phyloP scores from a whole-genome alignment of 2,113 vertebrate species.

The Nibea coibor region DNA sequence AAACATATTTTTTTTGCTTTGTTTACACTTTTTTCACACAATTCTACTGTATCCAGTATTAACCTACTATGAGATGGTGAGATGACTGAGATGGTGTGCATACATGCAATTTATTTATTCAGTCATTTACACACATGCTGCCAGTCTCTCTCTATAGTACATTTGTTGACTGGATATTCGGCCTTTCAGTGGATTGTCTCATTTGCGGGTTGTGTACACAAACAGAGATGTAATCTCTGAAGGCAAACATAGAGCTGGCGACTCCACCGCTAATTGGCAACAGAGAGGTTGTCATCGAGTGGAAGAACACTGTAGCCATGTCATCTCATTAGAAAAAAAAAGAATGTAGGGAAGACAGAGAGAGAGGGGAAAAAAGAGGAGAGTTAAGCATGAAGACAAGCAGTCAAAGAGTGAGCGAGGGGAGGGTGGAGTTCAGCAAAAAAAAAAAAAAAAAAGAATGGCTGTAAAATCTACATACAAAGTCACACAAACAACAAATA shows the following conservation, averaged over 20 bases:
- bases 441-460: constrained; percentile 5
- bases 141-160: constrained; percentile 2
- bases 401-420: background rate
- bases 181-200: constrained; percentile 67
- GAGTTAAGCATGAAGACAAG: background rate
- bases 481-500: constrained; percentile 50
- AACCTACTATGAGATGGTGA: no score
- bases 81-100: background rate
- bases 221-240: constrained; percentile 75
- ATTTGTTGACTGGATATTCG: constrained; percentile 54
- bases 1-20: no score
- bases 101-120: background rate
- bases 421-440: constrained; percentile 14
- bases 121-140: background rate
- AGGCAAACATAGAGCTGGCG: constrained; percentile 67
- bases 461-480: constrained; percentile 53
- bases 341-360: background rate
- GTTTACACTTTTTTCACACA: no score
- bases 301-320: constrained; percentile 62
- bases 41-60: no score
- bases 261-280: constrained; percentile 78
- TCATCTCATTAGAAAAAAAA: constrained; percentile 67
- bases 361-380: background rate
- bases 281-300: constrained; percentile 69
- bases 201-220: constrained; percentile 72